Evolutionary conservation across 2,888 invertebrate genomes (phyloP).

Genomic region (Tenodera sinensis): DNA sequence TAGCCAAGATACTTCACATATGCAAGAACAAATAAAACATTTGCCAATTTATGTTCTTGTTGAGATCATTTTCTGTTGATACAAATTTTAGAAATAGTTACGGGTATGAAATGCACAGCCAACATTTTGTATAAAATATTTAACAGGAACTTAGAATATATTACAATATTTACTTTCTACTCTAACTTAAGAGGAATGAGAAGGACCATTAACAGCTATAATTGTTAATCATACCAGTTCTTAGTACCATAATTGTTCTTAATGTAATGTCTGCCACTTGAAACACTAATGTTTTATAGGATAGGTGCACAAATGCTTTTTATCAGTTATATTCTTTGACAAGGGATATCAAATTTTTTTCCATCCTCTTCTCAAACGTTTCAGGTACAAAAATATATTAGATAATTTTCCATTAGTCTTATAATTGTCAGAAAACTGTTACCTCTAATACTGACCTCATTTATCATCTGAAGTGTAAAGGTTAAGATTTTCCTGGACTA

Average conservation of each 20-base stretch:
- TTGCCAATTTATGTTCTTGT: background rate
- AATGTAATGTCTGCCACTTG: background rate
- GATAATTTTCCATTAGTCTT: background rate
- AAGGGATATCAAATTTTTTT: background rate
- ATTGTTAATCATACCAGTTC: background rate
- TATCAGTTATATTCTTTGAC: background rate
- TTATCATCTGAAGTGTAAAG: background rate
- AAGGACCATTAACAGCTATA: background rate
- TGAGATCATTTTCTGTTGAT: background rate
- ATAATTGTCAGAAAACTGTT: background rate
- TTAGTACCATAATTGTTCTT: background rate
- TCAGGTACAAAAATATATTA: slow-evolving; percentile 14
- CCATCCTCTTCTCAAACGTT: background rate
- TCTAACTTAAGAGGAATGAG: background rate
- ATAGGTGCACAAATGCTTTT: background rate
- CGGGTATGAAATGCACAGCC: slow-evolving; percentile 10
- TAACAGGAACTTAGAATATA: slow-evolving; percentile 4
- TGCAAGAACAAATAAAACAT: background rate
- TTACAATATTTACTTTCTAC: background rate
- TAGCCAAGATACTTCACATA: background rate
- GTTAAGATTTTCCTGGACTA: background rate
- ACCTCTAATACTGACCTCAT: background rate
- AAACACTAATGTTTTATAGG: background rate
- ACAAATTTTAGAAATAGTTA: background rate
- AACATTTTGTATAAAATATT: background rate